Evolutionary conservation across 2,797 vertebrate species (phyloP).

Genomic region (Poecilia picta): DNA sequence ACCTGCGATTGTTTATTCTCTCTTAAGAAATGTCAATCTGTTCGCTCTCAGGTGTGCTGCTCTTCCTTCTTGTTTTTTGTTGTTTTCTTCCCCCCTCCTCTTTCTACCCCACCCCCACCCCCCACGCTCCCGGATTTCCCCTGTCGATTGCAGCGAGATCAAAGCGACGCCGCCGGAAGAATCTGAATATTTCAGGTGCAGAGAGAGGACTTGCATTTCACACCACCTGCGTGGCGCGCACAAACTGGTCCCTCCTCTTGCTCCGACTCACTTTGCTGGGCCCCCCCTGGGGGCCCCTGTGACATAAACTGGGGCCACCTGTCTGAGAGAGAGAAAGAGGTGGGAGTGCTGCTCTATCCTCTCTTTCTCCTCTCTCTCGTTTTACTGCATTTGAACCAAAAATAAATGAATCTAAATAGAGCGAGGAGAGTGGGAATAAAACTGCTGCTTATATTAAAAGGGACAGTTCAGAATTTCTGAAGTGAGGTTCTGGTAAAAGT

Average conservation of each 20-base stretch:
- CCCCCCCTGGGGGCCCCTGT: conserved; percentile 80
- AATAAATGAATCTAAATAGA: conserved; percentile 86
- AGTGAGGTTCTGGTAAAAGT: conserved; percentile 2
- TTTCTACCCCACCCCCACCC: background rate
- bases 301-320: conserved; percentile 83
- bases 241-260: conserved; percentile 77
- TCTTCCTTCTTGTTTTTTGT: conserved; percentile 83
- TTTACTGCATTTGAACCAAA: conserved; percentile 83
- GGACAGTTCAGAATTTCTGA: background rate
- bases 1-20: conserved; percentile 86
- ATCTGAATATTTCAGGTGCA: conserved; percentile 87
- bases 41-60: conserved; percentile 84
- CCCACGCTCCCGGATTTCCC: conserved; percentile 72
- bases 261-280: conserved; percentile 73
- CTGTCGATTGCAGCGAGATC: conserved; percentile 81
- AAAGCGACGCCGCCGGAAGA: conserved; percentile 81
- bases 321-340: conserved; percentile 65
- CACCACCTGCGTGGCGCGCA: conserved; percentile 81
- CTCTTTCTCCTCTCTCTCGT: conserved; percentile 65
- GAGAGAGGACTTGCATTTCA: conserved; percentile 76
- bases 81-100: conserved; percentile 68
- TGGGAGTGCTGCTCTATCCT: conserved; percentile 68
- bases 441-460: conserved; percentile 62
- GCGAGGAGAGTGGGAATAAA: conserved; percentile 82
- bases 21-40: conserved; percentile 87